Base-by-base conservation (phyloP, 2,888 invertebrate genomes). In the Tyria jacobaeae region DNA sequence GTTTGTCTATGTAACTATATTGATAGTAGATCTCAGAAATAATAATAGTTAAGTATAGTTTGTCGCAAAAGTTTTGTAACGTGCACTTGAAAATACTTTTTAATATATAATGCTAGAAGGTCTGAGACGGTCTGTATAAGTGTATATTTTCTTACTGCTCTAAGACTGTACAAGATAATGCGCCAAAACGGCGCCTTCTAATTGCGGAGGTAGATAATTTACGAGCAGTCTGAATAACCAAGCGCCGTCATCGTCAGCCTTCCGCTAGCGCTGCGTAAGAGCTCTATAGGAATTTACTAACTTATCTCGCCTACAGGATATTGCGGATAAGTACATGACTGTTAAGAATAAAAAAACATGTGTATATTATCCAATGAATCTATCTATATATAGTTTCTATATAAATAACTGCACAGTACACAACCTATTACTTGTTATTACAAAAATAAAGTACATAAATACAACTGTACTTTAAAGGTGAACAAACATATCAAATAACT, bases 111-210 rank as follows among this genome's bases (percentile, higher is more conserved):
- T 57, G 67, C 76, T 76, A 73, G 72, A 66, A 57, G 61, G 62
- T 64, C 34, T 7, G 62, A 68, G 67, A 73, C 64, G 58, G 75
- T 76, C 62, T 65, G 68, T 72, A 68, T 51, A 25, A 47, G 55
- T 71, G 55, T 64, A 67, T 70, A 70, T 71, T 73, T 62, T 62
- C 75, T 68, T 66, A 69, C 67, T 72, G 62, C 60, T 41, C 66
- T 79, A 83, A 82, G 78, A 84, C 47, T 12, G 47, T 51, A 34
- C 85, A 84, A 80, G 25, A 39, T 83, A 87, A 86, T 88, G 84
- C 90, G 89, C 86, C 89, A 89, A 91, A 90, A 90, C 85, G 91
- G 89, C 90, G 91, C 91, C 90, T 86, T 76, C 88, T 92, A 89
- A 91, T 91, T 91, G 91, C 89, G 85, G 85, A 88, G 89, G 87